phyloP scores from a whole-genome alignment of 92 coral and sea anemone genomes.

The Actinernus sp. region DNA sequence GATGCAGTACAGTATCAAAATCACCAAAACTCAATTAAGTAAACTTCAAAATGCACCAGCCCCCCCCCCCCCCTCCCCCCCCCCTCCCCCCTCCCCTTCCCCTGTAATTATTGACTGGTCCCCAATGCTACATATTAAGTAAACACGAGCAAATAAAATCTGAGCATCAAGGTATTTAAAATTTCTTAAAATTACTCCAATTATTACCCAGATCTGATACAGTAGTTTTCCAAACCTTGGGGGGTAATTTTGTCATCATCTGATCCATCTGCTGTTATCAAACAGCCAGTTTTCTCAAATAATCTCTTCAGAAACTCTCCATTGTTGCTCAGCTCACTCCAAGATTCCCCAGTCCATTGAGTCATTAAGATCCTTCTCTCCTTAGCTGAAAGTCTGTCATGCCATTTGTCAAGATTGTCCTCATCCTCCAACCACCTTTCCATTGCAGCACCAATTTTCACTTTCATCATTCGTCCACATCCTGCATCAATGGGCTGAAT shows the following conservation, averaged over 20 bases:
- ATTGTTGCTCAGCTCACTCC: slow-evolving; percentile 43
- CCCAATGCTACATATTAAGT: not conserved
- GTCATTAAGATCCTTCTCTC: slow-evolving; percentile 63
- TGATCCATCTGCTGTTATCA: slow-evolving; percentile 63
- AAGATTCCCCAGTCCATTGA: slow-evolving; percentile 58
- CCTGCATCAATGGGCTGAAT: slow-evolving; percentile 71
- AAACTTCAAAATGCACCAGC: too few species aligned
- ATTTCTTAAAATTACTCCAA: too few species aligned
- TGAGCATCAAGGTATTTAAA: too few species aligned
- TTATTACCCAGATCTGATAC: too few species aligned
- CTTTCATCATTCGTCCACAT: slow-evolving; percentile 53
- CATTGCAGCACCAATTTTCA: slow-evolving; percentile 60
- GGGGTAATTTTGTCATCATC: slow-evolving; percentile 47
- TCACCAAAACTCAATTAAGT: too few species aligned
- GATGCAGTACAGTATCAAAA: too few species aligned
- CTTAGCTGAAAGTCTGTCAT: slow-evolving; percentile 59
- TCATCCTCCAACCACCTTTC: slow-evolving; percentile 63
- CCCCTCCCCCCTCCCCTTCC: not conserved
- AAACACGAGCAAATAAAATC: too few species aligned
- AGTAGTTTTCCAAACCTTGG: slow-evolving; percentile 52
- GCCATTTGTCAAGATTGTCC: too few species aligned
- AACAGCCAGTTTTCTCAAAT: slow-evolving; percentile 66
- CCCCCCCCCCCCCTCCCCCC: slow-evolving; percentile 2
- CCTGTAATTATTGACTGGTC: not conserved
- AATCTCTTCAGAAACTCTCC: slow-evolving; percentile 28